Evolutionary conservation across 2,888 invertebrate species (phyloP), one percentile per base, ranked within the genome.

Genomic region (Lysandra coridon): DNA sequence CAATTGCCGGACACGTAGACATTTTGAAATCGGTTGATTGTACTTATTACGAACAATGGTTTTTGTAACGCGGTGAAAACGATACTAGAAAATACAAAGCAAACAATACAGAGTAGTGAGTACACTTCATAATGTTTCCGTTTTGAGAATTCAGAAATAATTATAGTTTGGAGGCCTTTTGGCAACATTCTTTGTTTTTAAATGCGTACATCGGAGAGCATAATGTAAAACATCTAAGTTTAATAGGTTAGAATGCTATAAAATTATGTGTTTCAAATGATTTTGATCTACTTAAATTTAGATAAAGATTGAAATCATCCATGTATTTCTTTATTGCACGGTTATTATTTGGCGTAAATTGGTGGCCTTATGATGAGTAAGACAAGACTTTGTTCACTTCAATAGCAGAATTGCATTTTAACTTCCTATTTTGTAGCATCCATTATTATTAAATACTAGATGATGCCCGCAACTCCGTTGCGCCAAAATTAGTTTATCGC

Each of bases 1-100:
- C 76, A 33, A 53, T 57, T 30, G 75, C 12, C 76, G 76, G 76
- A 57, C 76, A 76, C 76, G 76, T 76, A 49, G 44, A 44, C 44
- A 57, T 76, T 76, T 76, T 57, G 76, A 53, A 76, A 76, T 76
- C 49, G 14, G 2, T 44, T 44, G 74, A 74, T 74, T 74, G 74
- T 74, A 69, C 69, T 69, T 69, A 44, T 74, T 44, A 74, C 74
- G 44, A 44, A 74, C 74, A 74, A 74, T 74, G 74, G 40, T 74
- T 74, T 74, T 44, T 74, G 74, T 69, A 69, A 69, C 64, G 4
- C 69, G 30, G 69, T 37, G 69, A 69, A 33, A 69, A 69, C 69
- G 33, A 69, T 37, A 69, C 69, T 69, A 69, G 69, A 69, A 37
- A 69, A 23, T 64, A 64, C 69, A 69, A 69, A 37, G 69, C 69